phyloP scores from a whole-genome alignment of 2,797 vertebrate genomes.

The Agapornis canus region DNA sequence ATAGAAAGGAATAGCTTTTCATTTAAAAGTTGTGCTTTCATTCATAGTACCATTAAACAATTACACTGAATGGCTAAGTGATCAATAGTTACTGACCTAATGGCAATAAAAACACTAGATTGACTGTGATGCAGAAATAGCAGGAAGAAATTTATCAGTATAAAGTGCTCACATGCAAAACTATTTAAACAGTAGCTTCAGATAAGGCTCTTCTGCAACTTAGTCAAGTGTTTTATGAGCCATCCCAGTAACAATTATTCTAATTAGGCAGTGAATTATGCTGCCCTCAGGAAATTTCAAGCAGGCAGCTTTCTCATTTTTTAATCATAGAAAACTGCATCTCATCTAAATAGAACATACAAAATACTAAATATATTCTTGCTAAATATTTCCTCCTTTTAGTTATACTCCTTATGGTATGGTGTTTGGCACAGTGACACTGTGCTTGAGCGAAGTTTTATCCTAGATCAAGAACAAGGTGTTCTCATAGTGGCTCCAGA shows the following conservation, averaged over 20 bases:
- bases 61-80: not conserved
- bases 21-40: not conserved
- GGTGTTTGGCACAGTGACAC: not conserved
- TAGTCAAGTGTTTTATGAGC: not conserved
- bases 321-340: not conserved
- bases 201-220: not conserved
- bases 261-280: not conserved
- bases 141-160: not conserved
- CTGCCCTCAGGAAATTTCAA: not conserved
- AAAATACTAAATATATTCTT: not conserved
- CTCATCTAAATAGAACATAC: not conserved
- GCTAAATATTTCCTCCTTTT: not conserved
- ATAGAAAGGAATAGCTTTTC: not conserved
- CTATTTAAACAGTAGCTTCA: not conserved
- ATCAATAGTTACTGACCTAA: conserved; percentile 27
- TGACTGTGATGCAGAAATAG: not conserved
- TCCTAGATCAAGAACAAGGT: not conserved
- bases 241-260: not conserved
- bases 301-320: not conserved
- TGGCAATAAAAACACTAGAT: not conserved
- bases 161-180: not conserved
- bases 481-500: not conserved
- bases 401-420: not conserved
- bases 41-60: not conserved
- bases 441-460: not conserved